phyloP scores from a whole-genome alignment of 2,113 vertebrate species.

The Catharus bicknelli region DNA sequence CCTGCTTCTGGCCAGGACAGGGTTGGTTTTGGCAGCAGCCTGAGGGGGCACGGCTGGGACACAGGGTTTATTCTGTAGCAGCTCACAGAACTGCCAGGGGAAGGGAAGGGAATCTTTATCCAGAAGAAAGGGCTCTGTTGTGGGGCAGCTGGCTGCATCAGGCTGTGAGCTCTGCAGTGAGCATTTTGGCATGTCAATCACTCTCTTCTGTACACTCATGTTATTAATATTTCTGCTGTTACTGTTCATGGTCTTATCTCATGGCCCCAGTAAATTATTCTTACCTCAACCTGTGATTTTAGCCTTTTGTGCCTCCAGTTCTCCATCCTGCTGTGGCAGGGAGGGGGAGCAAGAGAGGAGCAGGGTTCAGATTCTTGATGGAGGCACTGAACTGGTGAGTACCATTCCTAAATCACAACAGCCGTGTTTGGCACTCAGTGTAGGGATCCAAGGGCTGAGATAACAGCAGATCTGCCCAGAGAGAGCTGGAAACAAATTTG shows the following conservation, averaged over 20 bases:
- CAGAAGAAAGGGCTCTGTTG: not conserved
- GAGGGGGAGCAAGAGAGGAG: not conserved
- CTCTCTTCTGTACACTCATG: not conserved
- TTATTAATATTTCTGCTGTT: not conserved
- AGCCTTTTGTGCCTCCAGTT: not conserved
- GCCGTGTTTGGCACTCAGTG: not conserved
- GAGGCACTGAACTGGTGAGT: not conserved
- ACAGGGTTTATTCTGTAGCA: not conserved
- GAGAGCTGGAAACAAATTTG: not conserved
- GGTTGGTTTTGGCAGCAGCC: not conserved
- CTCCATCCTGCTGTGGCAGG: not conserved
- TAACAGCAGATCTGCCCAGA: not conserved
- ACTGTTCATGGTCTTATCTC: not conserved
- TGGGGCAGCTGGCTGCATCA: not conserved
- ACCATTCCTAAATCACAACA: not conserved
- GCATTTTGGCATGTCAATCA: not conserved
- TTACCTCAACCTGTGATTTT: not conserved
- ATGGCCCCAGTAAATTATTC: not conserved
- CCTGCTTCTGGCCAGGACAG: not conserved
- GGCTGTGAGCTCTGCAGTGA: fast-evolving
- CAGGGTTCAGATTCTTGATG: not conserved
- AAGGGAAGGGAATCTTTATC: too few relatives aligned
- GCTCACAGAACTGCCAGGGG: not conserved
- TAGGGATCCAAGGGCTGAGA: not conserved
- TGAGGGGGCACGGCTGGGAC: too few relatives aligned